Base-by-base conservation (phyloP, 1,140 invertebrate genomes). In the Cotesia typhae region DNA sequence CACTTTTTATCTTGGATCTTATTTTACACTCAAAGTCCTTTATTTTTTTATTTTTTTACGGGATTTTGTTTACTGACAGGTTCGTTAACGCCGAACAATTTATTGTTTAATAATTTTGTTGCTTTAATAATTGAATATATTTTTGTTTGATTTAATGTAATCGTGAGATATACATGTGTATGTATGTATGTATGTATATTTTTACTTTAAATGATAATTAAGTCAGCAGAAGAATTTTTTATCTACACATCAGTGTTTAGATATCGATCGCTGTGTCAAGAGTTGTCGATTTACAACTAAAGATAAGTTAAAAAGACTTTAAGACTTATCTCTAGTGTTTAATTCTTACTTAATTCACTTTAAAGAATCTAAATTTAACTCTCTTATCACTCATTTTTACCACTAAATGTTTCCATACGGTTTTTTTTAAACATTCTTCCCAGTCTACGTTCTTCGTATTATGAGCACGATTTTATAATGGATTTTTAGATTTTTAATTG, bases 301-400 rank as follows among this genome's bases (percentile, higher is more conserved):
- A 55, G 53, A 55, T 55, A 55, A 47, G 41, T 47, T 9, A 55
- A 55, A 55, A 55, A 55, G 53, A n/a, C 53, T 47, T 47, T 47
- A 47, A 47, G 41, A 55, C 53, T 55, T 55, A 55, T 55, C 53
- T 55, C 53, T 55, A 14, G 53, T 55, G 17, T 55, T 55, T 55
- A 55, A 55, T 55, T 55, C 53, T 55, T 14, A 55, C n/a, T 55
- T 55, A 55, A 55, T 55, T 55, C 57, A 59, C 57, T 59, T 59
- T 14, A 47, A 47, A 47, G 17, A 59, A 17, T 59, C 57, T 59
- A 59, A 59, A 20, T 59, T 59, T 20, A 59, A 28, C 17, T 59
- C 10, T 47, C 20, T 59, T 59, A 59, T 59, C 57, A 28, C 17
- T 4, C 4, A 28, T 9, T 59, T 59, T 59, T 17, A 59, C 17